Conservation (phyloP, 2,888 invertebrate genomes). For the Tiliacea citrago region DNA sequence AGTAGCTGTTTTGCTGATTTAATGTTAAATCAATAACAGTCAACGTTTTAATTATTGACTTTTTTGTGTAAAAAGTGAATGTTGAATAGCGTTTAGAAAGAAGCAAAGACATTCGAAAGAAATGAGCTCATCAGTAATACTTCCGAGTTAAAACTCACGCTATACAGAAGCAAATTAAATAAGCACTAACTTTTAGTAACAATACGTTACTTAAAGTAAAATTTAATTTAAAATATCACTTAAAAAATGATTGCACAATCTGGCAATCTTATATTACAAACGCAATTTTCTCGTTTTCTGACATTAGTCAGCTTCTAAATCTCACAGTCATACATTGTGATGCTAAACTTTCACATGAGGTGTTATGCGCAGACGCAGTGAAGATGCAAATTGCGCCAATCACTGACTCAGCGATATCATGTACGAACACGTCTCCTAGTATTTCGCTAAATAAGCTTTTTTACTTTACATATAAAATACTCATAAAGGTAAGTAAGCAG, state of each 20-base stretch:
- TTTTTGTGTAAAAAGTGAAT: slow-evolving; percentile 22
- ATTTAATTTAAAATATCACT: slow-evolving; percentile 41
- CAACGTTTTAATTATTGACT: background rate
- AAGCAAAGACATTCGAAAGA: background rate
- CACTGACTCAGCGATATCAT: slow-evolving; percentile 58
- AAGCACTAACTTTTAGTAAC: slow-evolving; percentile 38
- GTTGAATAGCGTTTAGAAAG: slow-evolving; percentile 22
- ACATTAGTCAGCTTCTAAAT: slow-evolving; percentile 65
- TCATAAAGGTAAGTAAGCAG: slow-evolving; percentile 17
- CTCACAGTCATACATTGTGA: slow-evolving; percentile 56
- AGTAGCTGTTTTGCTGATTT: background rate
- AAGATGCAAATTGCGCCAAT: slow-evolving; percentile 66
- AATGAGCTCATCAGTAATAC: slow-evolving; percentile 7
- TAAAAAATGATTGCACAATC: slow-evolving; percentile 54
- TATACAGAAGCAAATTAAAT: slow-evolving; percentile 27
- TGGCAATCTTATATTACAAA: slow-evolving; percentile 43
- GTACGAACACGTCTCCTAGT: slow-evolving; percentile 6
- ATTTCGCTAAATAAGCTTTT: slow-evolving; percentile 31
- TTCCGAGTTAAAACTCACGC: slow-evolving; percentile 8
- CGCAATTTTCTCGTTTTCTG: slow-evolving; percentile 49
- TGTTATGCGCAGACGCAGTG: slow-evolving; percentile 50
- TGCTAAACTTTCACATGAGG: slow-evolving; percentile 59
- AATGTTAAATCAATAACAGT: slow-evolving; percentile 5
- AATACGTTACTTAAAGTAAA: slow-evolving; percentile 24
- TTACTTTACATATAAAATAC: slow-evolving; percentile 21